A percentile compares a stretch with the other conserved stretches of the same genome.
Evolutionary conservation across 2,113 vertebrate species (phyloP).

Genomic region (Calypte anna): DNA sequence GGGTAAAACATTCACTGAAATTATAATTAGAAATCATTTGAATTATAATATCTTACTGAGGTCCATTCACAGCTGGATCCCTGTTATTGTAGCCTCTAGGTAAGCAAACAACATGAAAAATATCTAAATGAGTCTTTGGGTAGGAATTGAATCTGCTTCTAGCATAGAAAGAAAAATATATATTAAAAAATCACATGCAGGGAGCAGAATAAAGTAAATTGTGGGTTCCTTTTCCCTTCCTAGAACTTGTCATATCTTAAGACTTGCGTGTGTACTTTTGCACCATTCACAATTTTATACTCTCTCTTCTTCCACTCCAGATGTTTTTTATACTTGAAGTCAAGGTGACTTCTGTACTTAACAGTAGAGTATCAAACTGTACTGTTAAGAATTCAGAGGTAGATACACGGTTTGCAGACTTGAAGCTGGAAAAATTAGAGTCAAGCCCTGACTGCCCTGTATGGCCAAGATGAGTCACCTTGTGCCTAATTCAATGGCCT

Average conservation of each 20-base stretch:
- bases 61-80: neutral
- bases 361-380: neutral
- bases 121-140: accelerated
- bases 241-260: neutral
- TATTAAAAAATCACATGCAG: neutral
- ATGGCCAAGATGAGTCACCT: neutral
- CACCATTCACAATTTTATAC: neutral
- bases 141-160: neutral
- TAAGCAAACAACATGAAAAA: neutral
- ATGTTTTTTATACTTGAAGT: neutral
- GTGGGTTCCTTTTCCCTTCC: neutral
- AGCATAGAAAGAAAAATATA: neutral
- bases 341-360: neutral
- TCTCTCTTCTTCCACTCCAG: neutral
- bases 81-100: neutral
- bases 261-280: neutral
- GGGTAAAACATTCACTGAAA: neutral
- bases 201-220: neutral
- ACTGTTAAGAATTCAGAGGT: neutral
- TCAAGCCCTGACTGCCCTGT: neutral
- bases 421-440: neutral
- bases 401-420: neutral
- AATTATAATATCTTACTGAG: neutral
- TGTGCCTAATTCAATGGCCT: neutral
- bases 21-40: neutral